Percentiles rank a stretch among this genome's conserved stretches.
Evolutionary conservation across 2,113 vertebrate species (phyloP).

Genomic region (Ictalurus punctatus): DNA sequence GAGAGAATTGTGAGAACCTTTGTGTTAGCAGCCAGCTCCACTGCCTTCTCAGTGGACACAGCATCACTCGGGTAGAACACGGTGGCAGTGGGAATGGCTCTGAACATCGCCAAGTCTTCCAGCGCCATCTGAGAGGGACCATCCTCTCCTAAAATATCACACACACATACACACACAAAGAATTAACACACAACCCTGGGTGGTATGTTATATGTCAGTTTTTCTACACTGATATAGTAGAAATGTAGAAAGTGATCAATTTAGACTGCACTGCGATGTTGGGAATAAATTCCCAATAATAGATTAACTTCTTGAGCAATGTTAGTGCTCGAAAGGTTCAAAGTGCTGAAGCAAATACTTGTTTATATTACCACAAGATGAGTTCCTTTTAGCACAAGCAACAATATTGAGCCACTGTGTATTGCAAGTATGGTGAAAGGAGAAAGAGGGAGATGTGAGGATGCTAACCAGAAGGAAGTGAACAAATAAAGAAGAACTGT

Average conservation of each 20-base stretch:
- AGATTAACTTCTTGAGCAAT: not conserved
- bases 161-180: too few species aligned
- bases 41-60: conserved; percentile 90
- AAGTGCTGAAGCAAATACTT: not conserved
- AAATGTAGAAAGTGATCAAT: not conserved
- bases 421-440: conserved; percentile 33
- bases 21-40: conserved; percentile 88
- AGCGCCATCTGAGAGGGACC: conserved; percentile 93
- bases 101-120: conserved; percentile 90
- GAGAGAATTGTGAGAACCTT: conserved; percentile 72
- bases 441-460: conserved; percentile 56
- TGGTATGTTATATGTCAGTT: not conserved
- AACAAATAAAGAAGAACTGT: conserved; percentile 44
- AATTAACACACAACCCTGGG: not conserved
- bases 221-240: not conserved
- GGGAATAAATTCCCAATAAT: not conserved
- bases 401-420: not conserved
- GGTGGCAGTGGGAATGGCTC: conserved; percentile 82
- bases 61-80: conserved; percentile 92
- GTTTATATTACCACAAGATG: not conserved
- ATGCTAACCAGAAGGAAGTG: conserved; percentile 38
- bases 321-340: not conserved
- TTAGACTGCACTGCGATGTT: not conserved
- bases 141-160: conserved; percentile 81
- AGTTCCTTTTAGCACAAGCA: not conserved